phyloP scores from a whole-genome alignment of 2,888 invertebrate species.

The Plusia festucae region DNA sequence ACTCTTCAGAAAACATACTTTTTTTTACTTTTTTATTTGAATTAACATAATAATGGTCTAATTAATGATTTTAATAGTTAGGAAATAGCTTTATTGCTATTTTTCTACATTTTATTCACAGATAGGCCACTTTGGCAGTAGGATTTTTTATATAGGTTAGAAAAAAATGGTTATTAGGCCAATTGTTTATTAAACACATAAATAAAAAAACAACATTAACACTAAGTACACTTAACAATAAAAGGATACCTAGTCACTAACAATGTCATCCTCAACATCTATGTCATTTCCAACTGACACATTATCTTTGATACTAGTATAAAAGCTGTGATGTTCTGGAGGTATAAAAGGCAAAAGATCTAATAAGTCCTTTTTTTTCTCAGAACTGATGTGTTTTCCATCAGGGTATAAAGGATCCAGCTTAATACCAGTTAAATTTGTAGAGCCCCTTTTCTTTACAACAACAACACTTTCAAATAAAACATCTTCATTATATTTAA shows the following conservation, averaged over 20 bases:
- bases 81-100: no score
- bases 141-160: no score
- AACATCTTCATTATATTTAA: no score
- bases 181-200: constrained; percentile 2
- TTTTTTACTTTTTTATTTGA: no score
- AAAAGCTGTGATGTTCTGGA: constrained; percentile 41
- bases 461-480: constrained; percentile 28
- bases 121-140: no score
- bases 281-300: constrained; percentile 37
- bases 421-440: constrained; percentile 29
- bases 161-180: background rate
- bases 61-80: no score
- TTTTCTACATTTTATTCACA: no score
- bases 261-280: constrained; percentile 32
- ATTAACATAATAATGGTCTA: no score
- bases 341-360: constrained; percentile 51
- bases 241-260: constrained; percentile 26
- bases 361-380: constrained; percentile 50
- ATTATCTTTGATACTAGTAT: constrained; percentile 38
- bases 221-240: no score
- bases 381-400: constrained; percentile 42
- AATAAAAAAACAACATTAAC: no score
- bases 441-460: constrained; percentile 42
- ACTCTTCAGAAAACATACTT: no score
- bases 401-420: constrained; percentile 49